Conservation (phyloP, 2,888 invertebrate species). For the Mesochorus sp. region DNA sequence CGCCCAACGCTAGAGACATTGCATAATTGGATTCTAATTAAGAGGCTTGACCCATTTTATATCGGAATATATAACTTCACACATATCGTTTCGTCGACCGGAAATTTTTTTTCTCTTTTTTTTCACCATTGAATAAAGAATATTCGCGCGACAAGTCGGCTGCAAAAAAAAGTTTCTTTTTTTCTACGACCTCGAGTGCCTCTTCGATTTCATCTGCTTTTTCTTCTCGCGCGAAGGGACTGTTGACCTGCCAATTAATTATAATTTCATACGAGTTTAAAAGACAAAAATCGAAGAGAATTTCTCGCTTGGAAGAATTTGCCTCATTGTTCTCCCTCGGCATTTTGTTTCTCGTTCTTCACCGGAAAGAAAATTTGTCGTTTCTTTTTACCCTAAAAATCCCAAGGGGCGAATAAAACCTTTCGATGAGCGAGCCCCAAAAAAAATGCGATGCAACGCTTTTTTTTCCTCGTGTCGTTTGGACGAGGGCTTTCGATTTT, state of each 20-base stretch:
- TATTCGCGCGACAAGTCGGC: too few species aligned
- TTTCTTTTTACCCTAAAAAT: not conserved
- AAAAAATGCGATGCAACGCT: too few species aligned
- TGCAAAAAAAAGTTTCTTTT: too few species aligned
- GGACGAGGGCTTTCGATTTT: too few species aligned
- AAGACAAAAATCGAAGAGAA: too few species aligned
- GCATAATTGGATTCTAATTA: constrained; percentile 77
- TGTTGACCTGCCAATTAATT: not conserved
- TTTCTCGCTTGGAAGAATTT: not conserved
- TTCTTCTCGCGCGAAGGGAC: not conserved
- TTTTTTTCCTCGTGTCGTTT: too few species aligned
- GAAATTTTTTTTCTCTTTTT: not conserved
- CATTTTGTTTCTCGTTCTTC: not conserved
- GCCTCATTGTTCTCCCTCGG: not conserved
- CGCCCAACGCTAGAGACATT: constrained; percentile 66
- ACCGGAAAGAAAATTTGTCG: not conserved
- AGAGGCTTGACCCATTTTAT: constrained; percentile 73
- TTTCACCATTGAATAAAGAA: not conserved
- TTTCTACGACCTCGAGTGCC: too few species aligned
- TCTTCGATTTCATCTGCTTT: too few species aligned
- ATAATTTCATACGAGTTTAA: not conserved
- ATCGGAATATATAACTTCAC: constrained; percentile 6
- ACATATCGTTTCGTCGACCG: not conserved
- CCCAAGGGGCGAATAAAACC: too few species aligned
- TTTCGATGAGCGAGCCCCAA: too few species aligned